These are phyloP conservation scores for Thera britannica DNA, from an alignment of 2,888 invertebrate genomes.

Conservation along the genomic window DNA sequence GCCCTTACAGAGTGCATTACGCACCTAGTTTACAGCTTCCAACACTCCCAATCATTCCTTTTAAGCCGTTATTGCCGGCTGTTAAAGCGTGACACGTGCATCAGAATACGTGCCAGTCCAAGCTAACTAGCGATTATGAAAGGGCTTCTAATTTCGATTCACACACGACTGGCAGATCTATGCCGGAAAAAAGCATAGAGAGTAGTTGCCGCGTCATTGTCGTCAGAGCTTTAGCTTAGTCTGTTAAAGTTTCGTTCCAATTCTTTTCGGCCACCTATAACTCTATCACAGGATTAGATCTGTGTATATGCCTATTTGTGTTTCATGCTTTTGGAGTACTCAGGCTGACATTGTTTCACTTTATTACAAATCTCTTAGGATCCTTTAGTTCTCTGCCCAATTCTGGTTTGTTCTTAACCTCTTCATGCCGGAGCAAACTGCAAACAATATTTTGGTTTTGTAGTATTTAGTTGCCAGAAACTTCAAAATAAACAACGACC, in stretches of 20 bases:
- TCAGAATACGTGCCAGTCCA: conserved; percentile 41
- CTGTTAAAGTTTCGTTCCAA: too few species aligned
- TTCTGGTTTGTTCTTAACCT: too few species aligned
- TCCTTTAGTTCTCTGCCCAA: neutral
- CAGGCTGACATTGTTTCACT: too few species aligned
- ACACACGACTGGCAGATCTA: neutral
- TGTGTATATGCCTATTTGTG: too few species aligned
- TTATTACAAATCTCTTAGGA: neutral
- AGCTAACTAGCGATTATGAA: conserved; percentile 46
- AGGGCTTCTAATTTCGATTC: conserved; percentile 35
- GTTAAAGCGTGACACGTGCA: conserved; percentile 33
- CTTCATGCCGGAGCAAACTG: too few species aligned
- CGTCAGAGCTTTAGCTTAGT: neutral
- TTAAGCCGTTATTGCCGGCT: conserved; percentile 10
- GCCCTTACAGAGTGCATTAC: neutral
- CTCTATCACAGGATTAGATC: too few species aligned
- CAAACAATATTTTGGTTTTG: too few species aligned
- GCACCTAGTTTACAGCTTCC: neutral
- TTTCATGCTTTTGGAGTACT: too few species aligned
- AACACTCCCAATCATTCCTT: conserved; percentile 27
- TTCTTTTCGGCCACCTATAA: too few species aligned
- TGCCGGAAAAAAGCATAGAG: neutral
- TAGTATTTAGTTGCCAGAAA: too few species aligned
- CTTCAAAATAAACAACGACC: too few species aligned
- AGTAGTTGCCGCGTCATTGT: neutral